These are phyloP conservation scores for Pantherophis alleghaniensis DNA, from an alignment of 2,797 vertebrate species.

Conservation along the genomic window DNA sequence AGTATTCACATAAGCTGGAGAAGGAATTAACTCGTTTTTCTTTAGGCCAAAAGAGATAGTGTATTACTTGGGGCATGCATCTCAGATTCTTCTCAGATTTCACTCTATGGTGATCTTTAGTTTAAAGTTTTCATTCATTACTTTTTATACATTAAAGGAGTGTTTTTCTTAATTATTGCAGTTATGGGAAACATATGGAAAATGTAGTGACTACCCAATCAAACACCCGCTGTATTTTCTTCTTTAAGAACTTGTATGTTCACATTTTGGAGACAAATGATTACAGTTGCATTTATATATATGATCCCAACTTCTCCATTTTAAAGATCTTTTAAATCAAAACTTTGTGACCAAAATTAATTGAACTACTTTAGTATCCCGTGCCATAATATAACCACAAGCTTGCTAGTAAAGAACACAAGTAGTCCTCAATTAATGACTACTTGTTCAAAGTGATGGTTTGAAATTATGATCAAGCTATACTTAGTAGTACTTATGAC, in stretches of 20 bases:
- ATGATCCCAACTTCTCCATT: not conserved
- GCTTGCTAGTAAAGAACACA: not conserved
- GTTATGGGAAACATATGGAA: not conserved
- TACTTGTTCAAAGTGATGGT: not conserved
- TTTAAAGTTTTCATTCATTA: not conserved
- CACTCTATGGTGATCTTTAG: not conserved
- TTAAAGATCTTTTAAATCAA: not conserved
- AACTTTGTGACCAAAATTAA: not conserved
- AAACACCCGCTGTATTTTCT: not conserved
- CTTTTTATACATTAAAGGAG: not conserved
- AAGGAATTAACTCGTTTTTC: not conserved
- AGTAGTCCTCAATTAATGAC: not conserved
- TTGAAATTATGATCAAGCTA: not conserved
- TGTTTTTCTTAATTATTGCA: not conserved
- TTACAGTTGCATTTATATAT: not conserved
- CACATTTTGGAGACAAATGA: not conserved
- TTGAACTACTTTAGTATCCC: not conserved
- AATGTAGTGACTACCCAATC: not conserved
- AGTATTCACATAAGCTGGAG: not conserved
- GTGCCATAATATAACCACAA: not conserved
- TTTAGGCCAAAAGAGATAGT: not conserved
- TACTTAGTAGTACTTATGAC: not conserved
- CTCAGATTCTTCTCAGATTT: not conserved
- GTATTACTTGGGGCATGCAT: not conserved
- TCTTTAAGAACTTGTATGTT: not conserved